Percentiles rank a stretch among this genome's conserved stretches.
phyloP scores from a whole-genome alignment of 2,797 vertebrate genomes.

The Hippocampus kuda region DNA sequence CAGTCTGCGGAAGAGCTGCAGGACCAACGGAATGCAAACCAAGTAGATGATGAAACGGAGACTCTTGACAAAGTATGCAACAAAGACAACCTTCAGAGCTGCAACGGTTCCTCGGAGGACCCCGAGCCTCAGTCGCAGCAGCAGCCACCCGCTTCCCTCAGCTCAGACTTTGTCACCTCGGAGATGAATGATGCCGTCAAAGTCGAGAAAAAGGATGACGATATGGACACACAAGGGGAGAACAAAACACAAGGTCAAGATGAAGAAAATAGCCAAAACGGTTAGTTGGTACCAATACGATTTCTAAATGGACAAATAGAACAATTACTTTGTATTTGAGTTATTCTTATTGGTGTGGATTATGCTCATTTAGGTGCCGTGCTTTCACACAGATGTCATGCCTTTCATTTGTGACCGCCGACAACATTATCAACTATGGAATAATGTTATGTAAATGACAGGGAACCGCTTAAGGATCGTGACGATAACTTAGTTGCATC shows the following conservation, averaged over 20 bases:
- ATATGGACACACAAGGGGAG: constrained; percentile 45
- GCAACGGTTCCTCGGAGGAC: constrained; percentile 40
- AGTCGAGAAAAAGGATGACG: constrained; percentile 32
- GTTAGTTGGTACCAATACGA: constrained; percentile 37
- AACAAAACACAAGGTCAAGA: constrained; percentile 33
- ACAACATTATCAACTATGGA: no score
- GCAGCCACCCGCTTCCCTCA: constrained; percentile 16
- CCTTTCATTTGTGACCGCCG: background rate
- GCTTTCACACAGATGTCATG: background rate
- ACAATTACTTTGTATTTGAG: no score
- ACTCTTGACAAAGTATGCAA: constrained; percentile 23
- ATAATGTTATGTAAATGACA: background rate
- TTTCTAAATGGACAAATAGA: background rate
- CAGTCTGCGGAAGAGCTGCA: constrained; percentile 38
- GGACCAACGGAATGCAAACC: constrained; percentile 42
- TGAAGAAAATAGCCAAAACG: constrained; percentile 42
- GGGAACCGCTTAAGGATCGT: no score
- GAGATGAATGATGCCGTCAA: constrained; percentile 38
- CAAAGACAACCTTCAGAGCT: constrained; percentile 40
- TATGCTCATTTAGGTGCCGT: background rate
- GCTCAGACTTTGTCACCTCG: constrained; percentile 34
- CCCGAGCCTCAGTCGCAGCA: background rate
- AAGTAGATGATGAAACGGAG: background rate
- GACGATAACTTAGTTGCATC: no score
- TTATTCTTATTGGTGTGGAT: background rate